Evolutionary conservation across 1,140 invertebrate genomes (phyloP).

Genomic region (Lepidostoma basale): DNA sequence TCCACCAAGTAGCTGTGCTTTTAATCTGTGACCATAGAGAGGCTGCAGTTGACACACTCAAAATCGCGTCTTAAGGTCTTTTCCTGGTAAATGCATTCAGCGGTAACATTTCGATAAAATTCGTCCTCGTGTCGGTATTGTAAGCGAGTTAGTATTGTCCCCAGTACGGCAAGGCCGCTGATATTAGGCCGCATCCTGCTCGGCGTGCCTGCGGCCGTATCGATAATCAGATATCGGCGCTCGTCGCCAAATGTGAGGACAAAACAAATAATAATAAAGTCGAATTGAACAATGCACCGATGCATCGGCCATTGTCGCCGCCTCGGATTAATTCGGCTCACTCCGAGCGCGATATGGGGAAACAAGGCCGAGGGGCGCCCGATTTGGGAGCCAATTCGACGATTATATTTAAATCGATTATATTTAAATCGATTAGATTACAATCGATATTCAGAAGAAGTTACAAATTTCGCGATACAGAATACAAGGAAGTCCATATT

Average conservation of each 20-base stretch:
- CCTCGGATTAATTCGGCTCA: conserved; percentile 28
- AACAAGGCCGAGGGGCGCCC: not conserved
- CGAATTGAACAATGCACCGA: conserved; percentile 26
- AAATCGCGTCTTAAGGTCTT: no score
- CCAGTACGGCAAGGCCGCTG: conserved; percentile 2
- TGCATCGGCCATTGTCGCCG: conserved; percentile 27
- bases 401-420: not conserved
- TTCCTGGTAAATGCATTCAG: not conserved
- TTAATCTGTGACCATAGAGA: no score
- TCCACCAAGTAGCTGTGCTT: no score
- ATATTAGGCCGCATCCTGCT: conserved; percentile 33
- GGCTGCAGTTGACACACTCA: no score
- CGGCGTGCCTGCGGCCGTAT: not conserved
- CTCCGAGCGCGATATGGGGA: conserved; percentile 10
- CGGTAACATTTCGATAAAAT: not conserved
- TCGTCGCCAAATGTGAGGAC: conserved; percentile 23
- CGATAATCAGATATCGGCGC: conserved; percentile 13
- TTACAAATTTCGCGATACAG: not conserved
- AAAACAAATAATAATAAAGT: conserved; percentile 27
- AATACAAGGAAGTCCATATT: not conserved
- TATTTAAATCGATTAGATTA: not conserved
- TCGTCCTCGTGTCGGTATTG: conserved; percentile 21
- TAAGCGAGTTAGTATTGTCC: not conserved
- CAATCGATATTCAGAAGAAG: not conserved
- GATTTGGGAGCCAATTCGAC: not conserved